Evolutionary conservation across 2,797 vertebrate genomes (phyloP), one percentile per base, ranked within the genome.

Genomic region (Sebastiscus albofasciatus): DNA sequence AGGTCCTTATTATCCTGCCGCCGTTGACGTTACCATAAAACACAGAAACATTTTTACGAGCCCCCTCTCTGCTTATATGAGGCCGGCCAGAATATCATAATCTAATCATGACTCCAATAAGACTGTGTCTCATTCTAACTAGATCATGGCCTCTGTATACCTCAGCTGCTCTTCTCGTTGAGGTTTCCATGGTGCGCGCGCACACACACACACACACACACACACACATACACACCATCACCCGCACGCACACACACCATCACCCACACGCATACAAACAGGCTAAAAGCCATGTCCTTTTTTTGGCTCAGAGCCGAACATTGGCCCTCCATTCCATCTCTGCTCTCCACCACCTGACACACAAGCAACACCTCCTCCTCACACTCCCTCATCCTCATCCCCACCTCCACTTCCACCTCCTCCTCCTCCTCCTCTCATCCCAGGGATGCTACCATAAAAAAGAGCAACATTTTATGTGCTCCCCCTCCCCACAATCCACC

Each of bases 101-200:
- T 89, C 84, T 64, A 89, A 92, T 91, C 85, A 82, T 20, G 76
- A 56, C 83, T 90, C 80, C 81, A 84, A 77, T 88, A 86, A 81
- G 66, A 74, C 75, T 64, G 49, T 72, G 78, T 87, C 85, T 89
- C 82, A 24, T 52, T 82, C 81, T 91, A 89, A 92, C 85, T 56
- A 85, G 84, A 91, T 90, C 85, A 88, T 18, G 59, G 81, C 70
- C 75, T 80, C 56, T 65, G 75, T 87, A 13, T 74, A 12, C 75
- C 76, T 82, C 61, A 14, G 10, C 73, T 77, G 74, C 79, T 77
- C 61, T 22, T 84, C 76, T 84, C 7, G 8, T 59, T 65, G 49
- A 81, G 72, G 80, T 89, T 84, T 84, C 55, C 75, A 75, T 71
- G 77, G 62, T 16, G 39, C 46, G 5, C 26, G 5, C 49, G 26